Evolutionary conservation across 2,113 vertebrate species (phyloP).

Genomic region (Phalacrocorax aristotelis): DNA sequence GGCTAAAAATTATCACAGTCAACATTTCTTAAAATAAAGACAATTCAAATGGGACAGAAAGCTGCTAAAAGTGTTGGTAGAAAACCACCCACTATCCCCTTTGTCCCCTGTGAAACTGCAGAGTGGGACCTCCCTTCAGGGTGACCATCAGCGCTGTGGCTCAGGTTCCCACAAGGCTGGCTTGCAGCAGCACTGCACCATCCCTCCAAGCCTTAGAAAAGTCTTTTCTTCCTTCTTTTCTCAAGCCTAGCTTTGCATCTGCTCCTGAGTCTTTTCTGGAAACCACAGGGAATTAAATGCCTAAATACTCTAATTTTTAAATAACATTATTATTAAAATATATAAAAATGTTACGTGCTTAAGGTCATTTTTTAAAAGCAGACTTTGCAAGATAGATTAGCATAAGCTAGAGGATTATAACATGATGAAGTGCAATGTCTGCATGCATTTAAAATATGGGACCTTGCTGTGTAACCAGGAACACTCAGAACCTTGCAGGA

Average conservation of each 20-base stretch:
- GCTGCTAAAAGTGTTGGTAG: neutral
- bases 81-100: neutral
- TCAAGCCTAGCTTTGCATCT: neutral
- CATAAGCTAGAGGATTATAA: neutral
- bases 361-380: neutral
- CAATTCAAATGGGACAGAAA: neutral
- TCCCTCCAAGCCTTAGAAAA: neutral
- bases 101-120: neutral
- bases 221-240: neutral
- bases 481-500: neutral
- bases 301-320: neutral
- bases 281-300: neutral
- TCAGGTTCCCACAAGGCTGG: neutral
- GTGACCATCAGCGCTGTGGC: neutral
- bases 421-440: accelerated
- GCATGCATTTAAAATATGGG: neutral
- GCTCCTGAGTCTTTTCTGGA: neutral
- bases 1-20: neutral
- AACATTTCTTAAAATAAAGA: neutral
- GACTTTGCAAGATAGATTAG: neutral
- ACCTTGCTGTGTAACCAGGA: neutral
- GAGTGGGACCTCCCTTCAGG: neutral
- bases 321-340: neutral
- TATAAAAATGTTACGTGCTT: neutral
- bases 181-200: neutral